These are phyloP conservation scores for Dasypus novemcinctus DNA, from an alignment of 2,113 vertebrate species.

Conservation along the genomic window DNA sequence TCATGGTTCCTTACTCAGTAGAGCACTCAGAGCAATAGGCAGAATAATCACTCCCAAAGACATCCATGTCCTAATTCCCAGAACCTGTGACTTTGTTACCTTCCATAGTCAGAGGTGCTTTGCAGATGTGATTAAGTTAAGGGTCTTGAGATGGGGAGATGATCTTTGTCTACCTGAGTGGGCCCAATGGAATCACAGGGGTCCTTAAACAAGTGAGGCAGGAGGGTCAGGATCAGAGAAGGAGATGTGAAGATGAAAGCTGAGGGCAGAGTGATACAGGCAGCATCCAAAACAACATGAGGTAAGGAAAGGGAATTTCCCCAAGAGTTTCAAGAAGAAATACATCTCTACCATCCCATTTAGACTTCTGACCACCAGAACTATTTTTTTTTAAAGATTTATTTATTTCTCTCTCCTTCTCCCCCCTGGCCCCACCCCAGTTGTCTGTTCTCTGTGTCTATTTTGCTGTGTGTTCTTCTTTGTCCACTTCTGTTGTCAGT, in stretches of 20 bases:
- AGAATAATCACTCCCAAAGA: neutral
- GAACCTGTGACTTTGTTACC: neutral
- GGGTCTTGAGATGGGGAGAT: neutral
- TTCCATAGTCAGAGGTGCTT: neutral
- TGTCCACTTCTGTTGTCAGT: no score
- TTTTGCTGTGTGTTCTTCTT: no score
- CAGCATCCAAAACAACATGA: neutral
- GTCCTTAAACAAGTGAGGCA: neutral
- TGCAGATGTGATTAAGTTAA: neutral
- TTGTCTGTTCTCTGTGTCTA: no score
- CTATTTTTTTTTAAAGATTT: no score
- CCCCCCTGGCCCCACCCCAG: no score
- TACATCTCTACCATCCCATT: no score
- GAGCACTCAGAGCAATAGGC: neutral
- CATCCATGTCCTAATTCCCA: neutral
- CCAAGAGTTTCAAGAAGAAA: neutral
- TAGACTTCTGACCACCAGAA: neutral
- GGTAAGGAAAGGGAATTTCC: neutral
- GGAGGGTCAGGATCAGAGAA: neutral
- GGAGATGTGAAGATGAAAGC: neutral
- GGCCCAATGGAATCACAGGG: neutral
- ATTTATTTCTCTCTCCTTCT: no score
- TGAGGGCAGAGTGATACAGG: neutral
- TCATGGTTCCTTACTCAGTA: neutral
- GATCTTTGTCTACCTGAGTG: neutral